These are phyloP conservation scores for Semotilus atromaculatus DNA, from an alignment of 2,797 vertebrate genomes.

Conservation along the genomic window DNA sequence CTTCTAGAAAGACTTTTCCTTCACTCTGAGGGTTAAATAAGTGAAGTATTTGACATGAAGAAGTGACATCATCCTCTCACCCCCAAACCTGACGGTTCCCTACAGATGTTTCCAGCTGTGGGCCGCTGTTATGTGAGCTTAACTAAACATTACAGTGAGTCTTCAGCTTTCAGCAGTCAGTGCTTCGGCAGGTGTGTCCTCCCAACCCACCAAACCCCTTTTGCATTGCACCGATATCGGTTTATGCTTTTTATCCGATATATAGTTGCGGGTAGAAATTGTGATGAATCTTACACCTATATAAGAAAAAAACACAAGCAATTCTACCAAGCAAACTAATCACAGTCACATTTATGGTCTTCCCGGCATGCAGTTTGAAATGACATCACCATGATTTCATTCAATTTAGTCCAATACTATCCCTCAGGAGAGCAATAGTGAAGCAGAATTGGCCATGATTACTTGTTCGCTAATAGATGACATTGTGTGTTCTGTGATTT, in stretches of 20 bases:
- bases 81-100: slow-evolving; percentile 64
- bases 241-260: slow-evolving; percentile 6
- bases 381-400: slow-evolving; percentile 50
- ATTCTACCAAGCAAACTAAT: slow-evolving; percentile 37
- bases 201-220: slow-evolving; percentile 59
- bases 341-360: slow-evolving; percentile 20
- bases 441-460: slow-evolving; percentile 40
- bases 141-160: slow-evolving; percentile 56
- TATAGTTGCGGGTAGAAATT: background rate
- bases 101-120: slow-evolving; percentile 68
- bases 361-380: slow-evolving; percentile 18
- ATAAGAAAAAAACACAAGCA: slow-evolving; percentile 45
- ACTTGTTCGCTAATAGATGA: slow-evolving; percentile 35
- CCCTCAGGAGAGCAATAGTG: slow-evolving; percentile 44
- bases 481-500: slow-evolving; percentile 29
- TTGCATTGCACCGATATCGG: background rate
- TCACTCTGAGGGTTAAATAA: slow-evolving; percentile 54
- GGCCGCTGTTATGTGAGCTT: slow-evolving; percentile 55
- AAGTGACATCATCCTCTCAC: slow-evolving; percentile 72
- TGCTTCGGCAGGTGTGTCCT: slow-evolving; percentile 60
- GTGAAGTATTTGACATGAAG: slow-evolving; percentile 66
- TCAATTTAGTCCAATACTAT: slow-evolving; percentile 39
- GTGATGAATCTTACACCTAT: background rate
- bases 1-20: slow-evolving; percentile 3
- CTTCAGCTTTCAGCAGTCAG: slow-evolving; percentile 35